Evolutionary conservation across 2,888 invertebrate species (phyloP), one percentile per base, ranked within the genome.

Genomic region (Caenorhabditis sp.): DNA sequence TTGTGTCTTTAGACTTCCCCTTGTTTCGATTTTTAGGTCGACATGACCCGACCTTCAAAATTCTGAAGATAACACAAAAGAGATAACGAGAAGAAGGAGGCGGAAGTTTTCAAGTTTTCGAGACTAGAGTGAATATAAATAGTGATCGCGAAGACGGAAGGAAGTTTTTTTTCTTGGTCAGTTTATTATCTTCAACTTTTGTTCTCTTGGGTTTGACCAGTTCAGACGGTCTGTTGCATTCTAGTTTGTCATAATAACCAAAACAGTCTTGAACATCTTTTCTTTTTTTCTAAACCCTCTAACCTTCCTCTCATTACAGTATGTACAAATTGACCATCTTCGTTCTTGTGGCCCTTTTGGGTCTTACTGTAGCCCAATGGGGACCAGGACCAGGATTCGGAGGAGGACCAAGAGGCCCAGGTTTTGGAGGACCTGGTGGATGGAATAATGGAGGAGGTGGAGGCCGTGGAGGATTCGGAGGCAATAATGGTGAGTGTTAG

Each of bases 281-380:
- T n/a, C 19, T 31, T 1, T 54, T 12, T 54, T 26, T 26, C 5
- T n/a, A 51, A 51, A 51, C 24, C 12, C 22, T 51, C 8, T 8
- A 19, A 22, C 19, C 19, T 19, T 22, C 2, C 19, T 44, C 28
- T 4, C 10, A 35, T 66, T 54, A 24, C 41, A 63, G 61, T 31
- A 73, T 73, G 73, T 41, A 51, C 24, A 63, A 63, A 54, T 26
- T 73, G 38, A 63, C 73, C 31, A 61, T 63, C 51, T 51, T 73
- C 41, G 7, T 73, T n/a, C 73, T 73, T 51, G 24, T 63, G 0
- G 51, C 51, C 22, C 61, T 73, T 26, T n/a, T 73, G 8, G 61
- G 61, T 2, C 1, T 73, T 0, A 38, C 24, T 16, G 26, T 47
- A 10, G 35, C 63, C 10, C 73, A 73, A 54, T 73, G 73, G 73